phyloP scores from a whole-genome alignment of 1,140 invertebrate genomes.

The Aphaenogaster floridana region DNA sequence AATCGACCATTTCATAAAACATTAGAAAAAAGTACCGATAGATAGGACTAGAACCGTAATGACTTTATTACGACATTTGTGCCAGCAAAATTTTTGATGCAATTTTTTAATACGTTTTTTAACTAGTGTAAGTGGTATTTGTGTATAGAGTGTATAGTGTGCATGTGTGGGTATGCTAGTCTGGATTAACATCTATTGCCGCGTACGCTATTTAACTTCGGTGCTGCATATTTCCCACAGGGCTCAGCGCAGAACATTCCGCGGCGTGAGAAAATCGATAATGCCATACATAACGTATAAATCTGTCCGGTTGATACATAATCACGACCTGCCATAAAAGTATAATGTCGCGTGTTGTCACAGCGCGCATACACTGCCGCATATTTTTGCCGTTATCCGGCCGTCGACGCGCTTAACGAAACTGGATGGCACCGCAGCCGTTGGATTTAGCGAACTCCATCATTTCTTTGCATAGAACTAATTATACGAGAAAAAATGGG shows the following conservation, averaged over 20 bases:
- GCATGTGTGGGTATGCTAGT: constrained; percentile 53
- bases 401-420: constrained; percentile 66
- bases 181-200: constrained; percentile 71
- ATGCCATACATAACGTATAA: constrained; percentile 76
- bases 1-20: background rate
- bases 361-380: constrained; percentile 21
- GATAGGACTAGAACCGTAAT: background rate
- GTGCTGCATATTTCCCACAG: constrained; percentile 79
- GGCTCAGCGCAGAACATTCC: constrained; percentile 73
- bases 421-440: constrained; percentile 38
- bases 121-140: background rate
- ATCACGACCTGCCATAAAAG: constrained; percentile 75
- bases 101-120: constrained; percentile 44
- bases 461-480: constrained; percentile 55
- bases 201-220: constrained; percentile 75
- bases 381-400: constrained; percentile 67
- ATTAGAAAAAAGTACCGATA: background rate
- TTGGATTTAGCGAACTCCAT: constrained; percentile 48
- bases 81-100: background rate
- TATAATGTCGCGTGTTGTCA: constrained; percentile 70
- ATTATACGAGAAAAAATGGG: constrained; percentile 27
- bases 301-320: constrained; percentile 78
- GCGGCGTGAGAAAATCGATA: constrained; percentile 74
- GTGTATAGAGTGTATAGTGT: background rate
- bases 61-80: background rate